Conservation (phyloP, 1,140 invertebrate genomes). For the Aphidius ervi region DNA sequence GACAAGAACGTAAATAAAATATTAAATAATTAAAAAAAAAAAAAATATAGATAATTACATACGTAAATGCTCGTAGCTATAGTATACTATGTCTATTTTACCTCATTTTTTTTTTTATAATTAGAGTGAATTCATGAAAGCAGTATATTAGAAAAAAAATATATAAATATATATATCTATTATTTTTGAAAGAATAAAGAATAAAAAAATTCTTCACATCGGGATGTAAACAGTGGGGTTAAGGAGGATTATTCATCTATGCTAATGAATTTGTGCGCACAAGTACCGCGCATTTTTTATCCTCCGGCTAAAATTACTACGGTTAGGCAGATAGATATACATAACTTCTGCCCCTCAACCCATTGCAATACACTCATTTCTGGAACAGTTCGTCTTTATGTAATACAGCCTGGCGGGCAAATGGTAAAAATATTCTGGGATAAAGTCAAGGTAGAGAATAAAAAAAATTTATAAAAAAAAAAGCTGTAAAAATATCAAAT, state of each 20-base stretch:
- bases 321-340: slow-evolving; percentile 21
- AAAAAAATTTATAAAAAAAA: slow-evolving; percentile 1
- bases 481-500: not conserved
- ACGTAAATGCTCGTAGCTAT: no score
- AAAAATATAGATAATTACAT: no score
- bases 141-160: no score
- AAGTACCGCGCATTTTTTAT: slow-evolving; percentile 16
- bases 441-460: not conserved
- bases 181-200: no score
- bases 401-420: slow-evolving; percentile 14
- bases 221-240: slow-evolving; percentile 8
- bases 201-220: not conserved
- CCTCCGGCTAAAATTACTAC: slow-evolving; percentile 19
- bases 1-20: no score
- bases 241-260: not conserved
- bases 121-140: no score
- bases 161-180: not conserved
- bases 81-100: no score
- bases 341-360: not conserved
- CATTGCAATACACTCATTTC: not conserved
- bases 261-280: slow-evolving; percentile 18
- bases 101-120: no score
- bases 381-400: slow-evolving; percentile 4
- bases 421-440: slow-evolving; percentile 13
- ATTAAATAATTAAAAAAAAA: no score